Evolutionary conservation across 1,140 invertebrate genomes (phyloP), one percentile per base, ranked within the genome.

Genomic region (Nasonia giraulti): DNA sequence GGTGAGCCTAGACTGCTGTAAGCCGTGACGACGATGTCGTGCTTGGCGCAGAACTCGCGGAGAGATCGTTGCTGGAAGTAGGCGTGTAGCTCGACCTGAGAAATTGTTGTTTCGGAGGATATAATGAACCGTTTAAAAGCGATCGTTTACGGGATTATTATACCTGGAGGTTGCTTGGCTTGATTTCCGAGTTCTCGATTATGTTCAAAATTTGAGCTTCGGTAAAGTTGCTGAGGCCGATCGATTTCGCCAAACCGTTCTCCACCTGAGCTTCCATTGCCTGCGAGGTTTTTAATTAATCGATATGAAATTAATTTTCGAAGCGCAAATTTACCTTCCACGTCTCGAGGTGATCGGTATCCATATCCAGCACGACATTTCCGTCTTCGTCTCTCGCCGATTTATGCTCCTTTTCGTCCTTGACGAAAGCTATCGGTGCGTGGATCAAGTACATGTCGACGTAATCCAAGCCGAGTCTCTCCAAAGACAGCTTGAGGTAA

Each of bases 371-470:
- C 17, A 74, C 5, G 1, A 40, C 10, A 1, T 8, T 31, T 40
- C 71, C 73, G 31, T n/a, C 37, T n/a, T 74, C 27, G 11, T 14
- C 73, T 11, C 12, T 74, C 5, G 12, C 31, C 12, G 20, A 3
- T 37, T 31, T 31, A 23, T 23, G 23, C 6, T 37, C 6, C 12
- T 74, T 12, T 6, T 33, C 31, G 73, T 74, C 37, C 11, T 20
- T 33, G 27, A 6, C 33, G 31, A 73, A 31, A 27, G 31, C 23
- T 20, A 74, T 0, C 2, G 73, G 73, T 23, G 3, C 17, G 7
- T 74, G 73, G 12, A 40, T 74, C 73, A 40, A 74, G 33, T 74
- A 74, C 73, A 74, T 40, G 33, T 74, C 73, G 33, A 74, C 31
- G 33, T 40, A 74, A 31, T 74, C 73, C 73, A 74, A 40, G 1